phyloP scores from a whole-genome alignment of 2,113 vertebrate genomes.

The Archocentrus centrarchus region DNA sequence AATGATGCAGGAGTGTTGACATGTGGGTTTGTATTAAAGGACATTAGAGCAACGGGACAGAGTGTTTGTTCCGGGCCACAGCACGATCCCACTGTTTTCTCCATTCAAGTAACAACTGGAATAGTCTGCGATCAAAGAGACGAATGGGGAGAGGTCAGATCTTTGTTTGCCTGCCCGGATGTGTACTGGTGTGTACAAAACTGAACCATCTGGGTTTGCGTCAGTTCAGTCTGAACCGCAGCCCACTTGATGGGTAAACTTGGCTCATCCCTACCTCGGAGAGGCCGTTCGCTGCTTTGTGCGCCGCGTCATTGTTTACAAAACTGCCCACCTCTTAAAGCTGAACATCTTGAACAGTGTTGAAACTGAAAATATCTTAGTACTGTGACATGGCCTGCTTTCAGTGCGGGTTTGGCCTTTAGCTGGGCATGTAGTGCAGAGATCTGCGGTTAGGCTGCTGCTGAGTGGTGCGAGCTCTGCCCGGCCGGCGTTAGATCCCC shows the following conservation, averaged over 20 bases:
- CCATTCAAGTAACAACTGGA: constrained; percentile 38
- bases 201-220: constrained; percentile 52
- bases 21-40: constrained; percentile 6
- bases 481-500: constrained; percentile 28
- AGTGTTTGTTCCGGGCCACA: constrained; percentile 13
- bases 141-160: constrained; percentile 36
- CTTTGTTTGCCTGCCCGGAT: constrained; percentile 32
- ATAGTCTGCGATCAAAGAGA: constrained; percentile 38
- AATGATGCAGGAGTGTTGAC: background rate
- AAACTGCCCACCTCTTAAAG: background rate
- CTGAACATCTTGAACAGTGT: background rate
- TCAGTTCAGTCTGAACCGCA: constrained; percentile 22
- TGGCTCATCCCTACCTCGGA: constrained; percentile 9
- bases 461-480: constrained; percentile 36
- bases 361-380: background rate
- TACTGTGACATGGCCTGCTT: constrained; percentile 25
- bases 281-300: background rate
- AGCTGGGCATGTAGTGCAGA: constrained; percentile 1
- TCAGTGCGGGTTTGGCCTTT: constrained; percentile 7
- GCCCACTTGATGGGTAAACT: constrained; percentile 15
- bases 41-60: background rate
- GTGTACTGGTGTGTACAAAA: constrained; percentile 23
- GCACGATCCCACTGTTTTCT: constrained; percentile 15
- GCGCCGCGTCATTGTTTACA: constrained; percentile 17
- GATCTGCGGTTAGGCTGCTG: constrained; percentile 38